Base-by-base conservation (phyloP, 2,113 vertebrate species). In the Bufo gargarizans region DNA sequence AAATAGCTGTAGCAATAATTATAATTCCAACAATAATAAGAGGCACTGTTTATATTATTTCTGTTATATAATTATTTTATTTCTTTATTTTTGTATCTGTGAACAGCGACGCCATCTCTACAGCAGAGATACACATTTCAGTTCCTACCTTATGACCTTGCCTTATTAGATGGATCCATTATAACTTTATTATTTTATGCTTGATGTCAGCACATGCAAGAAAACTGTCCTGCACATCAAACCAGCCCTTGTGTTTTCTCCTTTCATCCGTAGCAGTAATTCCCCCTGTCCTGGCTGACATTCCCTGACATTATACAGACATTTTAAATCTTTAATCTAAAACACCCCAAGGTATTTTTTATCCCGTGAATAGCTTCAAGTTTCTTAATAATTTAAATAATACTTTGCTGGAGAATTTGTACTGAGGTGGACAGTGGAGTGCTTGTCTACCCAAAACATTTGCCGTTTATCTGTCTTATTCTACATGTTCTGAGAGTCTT, bases 251-350 rank as follows among this genome's bases (percentile, higher is more conserved):
- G 53, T 76, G 69, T 76, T 85, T 43, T 45, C 22, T 85, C 67
- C 83, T 86, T 86, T 86, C 84, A 77, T 47, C 53, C 84, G 22
- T 77, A 16, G 56, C 56, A 58, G 77, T 80, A 87, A 87, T 87
- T 87, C 63, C 50, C 47, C 11, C 43, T 82, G 86, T 56, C 86
- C 77, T 61, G 77, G 22, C 20, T 88, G 86, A 49, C 81, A 88
- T 84, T 77, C 69, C 43, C 49, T 84, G 81, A 88, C 87, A 84
- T 84, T 84, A 84, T 69, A 78, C 71, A 84, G 69, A 88, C 71
- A 84, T 69, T 84, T 84, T 84, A 84, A 84, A 84, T 84, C 78
- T 78, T 88, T 82, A 82, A 83, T 88, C 81, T 84, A 84, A 88
- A 67, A 84, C 55, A 63, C 81, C 87, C 87, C 80, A 69, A 88